Base-by-base conservation (phyloP, 53 echinoderm and acorn worm genomes). In the Stichopus horrens region DNA sequence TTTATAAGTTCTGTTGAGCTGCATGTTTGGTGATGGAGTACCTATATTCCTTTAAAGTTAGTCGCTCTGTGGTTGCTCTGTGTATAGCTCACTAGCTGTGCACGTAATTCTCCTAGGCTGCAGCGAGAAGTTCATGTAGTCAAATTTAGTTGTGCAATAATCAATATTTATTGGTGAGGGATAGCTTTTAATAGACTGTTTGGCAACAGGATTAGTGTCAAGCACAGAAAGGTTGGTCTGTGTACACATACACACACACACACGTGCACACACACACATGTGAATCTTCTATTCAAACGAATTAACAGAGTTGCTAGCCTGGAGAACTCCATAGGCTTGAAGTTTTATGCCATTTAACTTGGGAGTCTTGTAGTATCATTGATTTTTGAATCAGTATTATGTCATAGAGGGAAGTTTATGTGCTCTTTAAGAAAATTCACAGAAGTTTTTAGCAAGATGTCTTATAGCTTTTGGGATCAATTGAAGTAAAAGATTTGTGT, bases 161-260 rank as follows among this genome's bases (percentile, higher is more conserved):
- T 80, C 80, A 55, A 80, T 80, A 80, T 55, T 80, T 80, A 80
- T 80, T 80, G 80, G 14, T 20, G 19, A 57, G 80, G 56, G 80
- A 80, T 80, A 57, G 80, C 57, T 80, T 80, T 80, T 80, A 80
- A 80, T 80, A 80, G 80, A 80, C 80, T 80, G 80, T 80, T 80
- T 80, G 80, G 80, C 80, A 80, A 80, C 80, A 80, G 80, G 22
- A 57, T 80, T 57, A 80, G 80, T 80, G 80, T 80, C 13, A 37
- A 2, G 55, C 54, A 11, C 55, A 21, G 80, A 80, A 13, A 55
- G 55, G 80, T 55, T 80, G 54, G 57, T 71, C 71, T 71, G 71
- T 20, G 8, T 59, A 71, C 71, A 37, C 37, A 37, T 2, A 37
- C 37, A 37, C 37, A 37, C 37, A 37, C 37, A 37, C 37, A 37